These are phyloP conservation scores for Magallana nippona DNA, from an alignment of 2,888 invertebrate species.

Conservation along the genomic window DNA sequence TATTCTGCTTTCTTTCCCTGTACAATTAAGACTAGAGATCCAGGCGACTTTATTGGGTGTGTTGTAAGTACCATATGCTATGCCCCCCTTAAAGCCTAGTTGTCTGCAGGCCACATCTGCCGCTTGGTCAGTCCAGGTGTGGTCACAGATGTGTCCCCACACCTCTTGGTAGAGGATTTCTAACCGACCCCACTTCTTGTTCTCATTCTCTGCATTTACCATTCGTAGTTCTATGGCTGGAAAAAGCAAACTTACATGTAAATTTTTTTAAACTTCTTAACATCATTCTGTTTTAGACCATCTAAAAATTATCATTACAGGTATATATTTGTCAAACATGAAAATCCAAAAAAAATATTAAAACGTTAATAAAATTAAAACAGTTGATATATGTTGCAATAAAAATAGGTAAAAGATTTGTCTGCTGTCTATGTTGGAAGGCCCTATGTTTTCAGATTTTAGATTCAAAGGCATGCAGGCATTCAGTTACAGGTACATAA, in stretches of 20 bases:
- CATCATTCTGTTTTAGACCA: no score
- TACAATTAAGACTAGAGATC: slow-evolving; percentile 81
- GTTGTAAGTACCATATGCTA: slow-evolving; percentile 59
- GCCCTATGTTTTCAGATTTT: no score
- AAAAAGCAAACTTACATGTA: slow-evolving; percentile 34
- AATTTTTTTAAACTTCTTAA: no score
- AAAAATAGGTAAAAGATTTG: no score
- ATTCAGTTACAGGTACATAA: no score
- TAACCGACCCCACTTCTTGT: slow-evolving; percentile 49
- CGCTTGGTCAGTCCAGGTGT: slow-evolving; percentile 45
- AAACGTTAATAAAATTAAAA: no score
- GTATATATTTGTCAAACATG: no score
- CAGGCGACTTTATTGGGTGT: slow-evolving; percentile 65
- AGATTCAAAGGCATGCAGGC: no score
- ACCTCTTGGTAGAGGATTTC: slow-evolving; percentile 50
- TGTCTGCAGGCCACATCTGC: slow-evolving; percentile 61
- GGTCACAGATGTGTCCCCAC: slow-evolving; percentile 50
- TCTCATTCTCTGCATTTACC: slow-evolving; percentile 43
- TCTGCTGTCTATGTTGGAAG: no score
- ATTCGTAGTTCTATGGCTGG: slow-evolving; percentile 55
- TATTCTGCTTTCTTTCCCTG: slow-evolving; percentile 66
- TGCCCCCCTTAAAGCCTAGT: slow-evolving; percentile 63
- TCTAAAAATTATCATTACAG: no score
- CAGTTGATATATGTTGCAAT: no score
- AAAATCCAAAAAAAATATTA: no score